Evolutionary conservation across 37 sponge, comb jelly and placozoan species (phyloP).

Genomic region (Crambe crambe): DNA sequence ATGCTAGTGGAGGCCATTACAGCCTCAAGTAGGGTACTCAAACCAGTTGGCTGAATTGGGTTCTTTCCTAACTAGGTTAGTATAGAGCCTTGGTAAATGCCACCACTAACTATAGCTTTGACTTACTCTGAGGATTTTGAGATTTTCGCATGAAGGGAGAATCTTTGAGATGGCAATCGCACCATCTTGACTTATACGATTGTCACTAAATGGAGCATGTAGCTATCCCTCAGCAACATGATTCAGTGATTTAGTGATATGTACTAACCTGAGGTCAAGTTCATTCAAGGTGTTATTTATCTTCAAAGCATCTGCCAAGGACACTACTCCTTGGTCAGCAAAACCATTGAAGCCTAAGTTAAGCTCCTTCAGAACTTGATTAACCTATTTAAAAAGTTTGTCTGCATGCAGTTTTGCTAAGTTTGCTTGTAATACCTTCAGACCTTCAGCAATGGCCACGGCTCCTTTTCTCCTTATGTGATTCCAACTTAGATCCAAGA

Average conservation of each 20-base stretch:
- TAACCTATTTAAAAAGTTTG: conserved; percentile 39
- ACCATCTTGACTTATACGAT: conserved; percentile 76
- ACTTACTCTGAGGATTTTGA: conserved; percentile 72
- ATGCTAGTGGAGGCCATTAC: neutral
- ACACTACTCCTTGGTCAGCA: conserved; percentile 85
- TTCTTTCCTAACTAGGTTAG: conserved; percentile 80
- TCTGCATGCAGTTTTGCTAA: neutral
- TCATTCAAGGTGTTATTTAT: conserved; percentile 81
- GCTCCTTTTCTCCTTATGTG: conserved; percentile 90
- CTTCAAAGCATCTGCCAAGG: conserved; percentile 90
- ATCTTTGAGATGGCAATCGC: conserved; percentile 71
- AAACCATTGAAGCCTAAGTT: conserved; percentile 92
- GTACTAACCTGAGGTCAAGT: conserved; percentile 72
- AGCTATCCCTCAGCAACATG: neutral
- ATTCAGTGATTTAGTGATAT: too few relatives aligned
- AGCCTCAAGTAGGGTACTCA: conserved; percentile 30
- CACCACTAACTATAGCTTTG: too few relatives aligned
- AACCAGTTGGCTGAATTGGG: conserved; percentile 29
- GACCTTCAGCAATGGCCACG: conserved; percentile 83
- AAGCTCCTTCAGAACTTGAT: conserved; percentile 82
- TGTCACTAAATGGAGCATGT: conserved; percentile 54
- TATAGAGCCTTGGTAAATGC: too few relatives aligned
- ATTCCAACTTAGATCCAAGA: conserved; percentile 96
- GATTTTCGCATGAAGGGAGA: conserved; percentile 66
- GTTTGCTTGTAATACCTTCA: conserved; percentile 48